Evolutionary conservation across 2,113 vertebrate species (phyloP).

Genomic region (Raja brachyura): DNA sequence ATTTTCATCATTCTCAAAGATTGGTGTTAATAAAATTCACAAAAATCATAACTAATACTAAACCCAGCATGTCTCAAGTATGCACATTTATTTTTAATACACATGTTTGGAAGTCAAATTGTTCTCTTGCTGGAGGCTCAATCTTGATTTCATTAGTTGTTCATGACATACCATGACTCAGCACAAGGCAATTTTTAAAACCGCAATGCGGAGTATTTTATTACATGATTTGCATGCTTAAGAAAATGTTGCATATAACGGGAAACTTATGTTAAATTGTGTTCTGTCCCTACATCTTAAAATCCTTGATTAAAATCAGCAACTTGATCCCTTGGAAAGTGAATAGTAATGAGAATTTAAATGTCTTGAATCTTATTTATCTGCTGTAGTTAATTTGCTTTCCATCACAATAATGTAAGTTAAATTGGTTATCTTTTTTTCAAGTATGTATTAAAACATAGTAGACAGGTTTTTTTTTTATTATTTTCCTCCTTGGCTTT

Average conservation of each 20-base stretch:
- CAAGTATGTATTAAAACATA: background rate
- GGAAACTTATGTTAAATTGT: background rate
- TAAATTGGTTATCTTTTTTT: background rate
- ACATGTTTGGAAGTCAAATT: background rate
- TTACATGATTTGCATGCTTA: background rate
- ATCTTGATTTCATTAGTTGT: background rate
- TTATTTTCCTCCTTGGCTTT: background rate
- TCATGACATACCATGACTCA: background rate
- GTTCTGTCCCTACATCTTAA: background rate
- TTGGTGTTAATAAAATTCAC: background rate
- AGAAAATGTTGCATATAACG: background rate
- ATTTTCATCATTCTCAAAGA: background rate
- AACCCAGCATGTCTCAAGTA: background rate
- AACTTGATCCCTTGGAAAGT: background rate
- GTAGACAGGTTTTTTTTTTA: background rate
- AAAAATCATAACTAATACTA: background rate
- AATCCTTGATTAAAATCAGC: background rate
- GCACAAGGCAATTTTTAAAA: background rate
- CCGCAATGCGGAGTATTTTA: background rate
- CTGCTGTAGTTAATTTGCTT: background rate
- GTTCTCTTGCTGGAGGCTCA: background rate
- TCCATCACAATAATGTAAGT: background rate
- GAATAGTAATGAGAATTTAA: slow-evolving; percentile 1
- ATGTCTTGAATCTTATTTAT: background rate
- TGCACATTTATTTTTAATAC: background rate